phyloP scores from a whole-genome alignment of 2,113 vertebrate genomes.

The Peromyscus californicus region DNA sequence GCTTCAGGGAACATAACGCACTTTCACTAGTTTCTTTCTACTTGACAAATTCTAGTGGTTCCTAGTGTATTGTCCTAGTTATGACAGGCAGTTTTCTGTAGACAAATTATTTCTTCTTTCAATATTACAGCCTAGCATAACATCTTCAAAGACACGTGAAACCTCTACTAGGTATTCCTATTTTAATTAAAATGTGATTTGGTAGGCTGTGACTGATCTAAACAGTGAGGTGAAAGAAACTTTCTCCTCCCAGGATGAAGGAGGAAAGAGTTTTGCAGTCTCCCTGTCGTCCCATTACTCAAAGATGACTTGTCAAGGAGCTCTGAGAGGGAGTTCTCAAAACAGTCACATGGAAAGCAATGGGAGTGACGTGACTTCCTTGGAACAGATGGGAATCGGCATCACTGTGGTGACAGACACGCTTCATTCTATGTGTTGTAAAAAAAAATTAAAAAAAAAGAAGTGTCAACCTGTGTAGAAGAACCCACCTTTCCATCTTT shows the following conservation, averaged over 20 bases:
- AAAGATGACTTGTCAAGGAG: conserved; percentile 14
- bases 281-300: not conserved
- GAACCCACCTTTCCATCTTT: not conserved
- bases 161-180: conserved; percentile 14
- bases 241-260: not conserved
- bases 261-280: not conserved
- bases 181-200: conserved; percentile 60
- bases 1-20: not conserved
- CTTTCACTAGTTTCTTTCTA: not conserved
- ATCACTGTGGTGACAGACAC: not conserved
- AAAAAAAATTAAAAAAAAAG: not conserved
- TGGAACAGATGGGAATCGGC: not conserved
- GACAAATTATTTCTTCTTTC: conserved; percentile 34
- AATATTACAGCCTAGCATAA: not conserved
- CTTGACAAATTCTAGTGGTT: not conserved
- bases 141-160: conserved; percentile 40
- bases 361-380: not conserved
- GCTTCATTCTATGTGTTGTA: not conserved
- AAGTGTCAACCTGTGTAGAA: not conserved
- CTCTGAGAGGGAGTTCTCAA: not conserved
- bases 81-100: conserved; percentile 5
- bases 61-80: conserved; percentile 8
- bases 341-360: not conserved
- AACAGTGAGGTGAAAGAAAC: not conserved
- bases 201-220: conserved; percentile 16